Evolutionary conservation across 1,140 invertebrate species (phyloP).

Genomic region (Forficula auricularia): DNA sequence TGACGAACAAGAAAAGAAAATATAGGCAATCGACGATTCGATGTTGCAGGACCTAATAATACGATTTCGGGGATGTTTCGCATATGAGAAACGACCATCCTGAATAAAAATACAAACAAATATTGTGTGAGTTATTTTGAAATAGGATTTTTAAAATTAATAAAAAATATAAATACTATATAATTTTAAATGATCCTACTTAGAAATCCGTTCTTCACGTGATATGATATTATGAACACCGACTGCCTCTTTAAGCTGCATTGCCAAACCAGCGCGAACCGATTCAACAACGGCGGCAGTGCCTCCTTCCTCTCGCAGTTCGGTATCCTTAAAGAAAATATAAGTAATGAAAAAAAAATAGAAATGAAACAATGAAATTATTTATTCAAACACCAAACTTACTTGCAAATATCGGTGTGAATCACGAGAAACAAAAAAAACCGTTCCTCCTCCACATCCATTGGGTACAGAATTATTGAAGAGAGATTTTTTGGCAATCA

Average conservation of each 20-base stretch:
- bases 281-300: constrained; percentile 68
- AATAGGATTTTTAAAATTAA: background rate
- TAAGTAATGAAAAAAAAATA: constrained; percentile 1
- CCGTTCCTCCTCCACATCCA: constrained; percentile 40
- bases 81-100: constrained; percentile 53
- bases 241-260: constrained; percentile 70
- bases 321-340: constrained; percentile 30
- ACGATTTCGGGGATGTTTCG: constrained; percentile 60
- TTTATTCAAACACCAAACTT: constrained; percentile 5
- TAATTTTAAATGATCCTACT: constrained; percentile 27
- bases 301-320: constrained; percentile 68
- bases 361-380: constrained; percentile 4
- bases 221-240: constrained; percentile 51
- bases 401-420: constrained; percentile 35
- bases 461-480: constrained; percentile 36
- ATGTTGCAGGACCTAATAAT: constrained; percentile 48
- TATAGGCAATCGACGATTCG: constrained; percentile 51
- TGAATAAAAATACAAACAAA: constrained; percentile 26
- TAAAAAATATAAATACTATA: constrained; percentile 3
- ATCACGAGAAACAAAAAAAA: constrained; percentile 39
- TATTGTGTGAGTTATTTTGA: background rate
- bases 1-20: constrained; percentile 77
- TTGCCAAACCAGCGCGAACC: constrained; percentile 65
- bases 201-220: constrained; percentile 54
- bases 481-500: constrained; percentile 46